Conservation (phyloP, 2,113 vertebrate species). For the Centrocercus urophasianus region DNA sequence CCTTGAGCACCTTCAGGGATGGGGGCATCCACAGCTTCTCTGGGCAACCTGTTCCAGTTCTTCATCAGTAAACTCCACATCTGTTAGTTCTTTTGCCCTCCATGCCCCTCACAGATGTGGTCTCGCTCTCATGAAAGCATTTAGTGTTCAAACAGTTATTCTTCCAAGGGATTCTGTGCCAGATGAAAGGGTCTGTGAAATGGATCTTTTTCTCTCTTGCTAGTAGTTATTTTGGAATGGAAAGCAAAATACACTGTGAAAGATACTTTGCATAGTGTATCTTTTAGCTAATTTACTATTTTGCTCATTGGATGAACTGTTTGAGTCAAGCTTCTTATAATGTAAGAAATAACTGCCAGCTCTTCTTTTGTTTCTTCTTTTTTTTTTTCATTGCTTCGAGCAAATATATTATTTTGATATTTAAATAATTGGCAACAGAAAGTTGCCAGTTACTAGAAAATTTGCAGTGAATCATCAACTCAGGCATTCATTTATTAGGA, state of each 20-base stretch:
- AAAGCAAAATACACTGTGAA: not conserved
- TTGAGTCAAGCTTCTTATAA: conserved; percentile 15
- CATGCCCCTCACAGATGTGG: accelerated
- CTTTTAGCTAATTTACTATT: conserved; percentile 4
- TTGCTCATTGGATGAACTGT: conserved; percentile 25
- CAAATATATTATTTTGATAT: not conserved
- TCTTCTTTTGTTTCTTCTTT: conserved; percentile 26
- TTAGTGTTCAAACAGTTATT: not conserved
- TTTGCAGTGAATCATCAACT: not conserved
- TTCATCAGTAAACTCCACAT: not conserved
- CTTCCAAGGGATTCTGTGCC: not conserved
- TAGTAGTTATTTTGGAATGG: not conserved
- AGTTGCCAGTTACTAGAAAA: conserved; percentile 34
- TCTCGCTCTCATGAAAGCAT: not conserved
- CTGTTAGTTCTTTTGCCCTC: not conserved
- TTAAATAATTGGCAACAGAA: conserved; percentile 46
- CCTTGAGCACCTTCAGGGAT: no score
- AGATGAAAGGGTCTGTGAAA: not conserved
- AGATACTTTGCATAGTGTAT: not conserved
- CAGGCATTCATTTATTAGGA: not conserved
- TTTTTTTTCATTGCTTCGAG: conserved; percentile 15
- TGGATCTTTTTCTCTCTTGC: not conserved
- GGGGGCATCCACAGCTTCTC: no score
- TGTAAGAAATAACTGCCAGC: not conserved
- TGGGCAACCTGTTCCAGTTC: no score